These are phyloP conservation scores for Crypturellus tataupa DNA, from an alignment of 2,797 vertebrate genomes.

Conservation along the genomic window DNA sequence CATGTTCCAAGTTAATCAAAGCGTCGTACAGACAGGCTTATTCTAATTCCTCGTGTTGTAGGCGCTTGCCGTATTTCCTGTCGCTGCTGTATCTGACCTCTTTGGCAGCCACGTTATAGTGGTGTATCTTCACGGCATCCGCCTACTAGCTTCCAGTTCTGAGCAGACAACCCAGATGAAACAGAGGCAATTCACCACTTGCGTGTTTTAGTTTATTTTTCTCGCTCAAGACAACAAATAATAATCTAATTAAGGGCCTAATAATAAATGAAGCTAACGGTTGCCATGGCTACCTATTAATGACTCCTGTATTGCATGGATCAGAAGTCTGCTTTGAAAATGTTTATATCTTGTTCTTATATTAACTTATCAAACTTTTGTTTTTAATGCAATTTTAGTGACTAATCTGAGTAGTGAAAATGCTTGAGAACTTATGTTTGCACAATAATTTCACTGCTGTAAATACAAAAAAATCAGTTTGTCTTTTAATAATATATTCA, in stretches of 20 bases:
- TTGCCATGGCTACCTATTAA: not conserved
- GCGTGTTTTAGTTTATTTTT: not conserved
- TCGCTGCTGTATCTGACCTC: not conserved
- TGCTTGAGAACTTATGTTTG: not conserved
- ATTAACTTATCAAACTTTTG: not conserved
- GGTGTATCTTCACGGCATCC: accelerated
- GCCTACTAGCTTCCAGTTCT: not conserved
- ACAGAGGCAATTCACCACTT: not conserved
- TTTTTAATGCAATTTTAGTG: not conserved
- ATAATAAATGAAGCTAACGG: slow-evolving; percentile 7
- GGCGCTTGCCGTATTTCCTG: not conserved
- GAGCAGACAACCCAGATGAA: not conserved
- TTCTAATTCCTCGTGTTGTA: not conserved
- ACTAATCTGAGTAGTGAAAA: not conserved
- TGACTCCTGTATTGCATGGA: not conserved
- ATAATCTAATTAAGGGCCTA: not conserved
- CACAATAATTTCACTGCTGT: not conserved
- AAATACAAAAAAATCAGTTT: not conserved
- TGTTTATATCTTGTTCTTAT: not conserved
- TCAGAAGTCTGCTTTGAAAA: not conserved
- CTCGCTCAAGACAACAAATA: too few relatives aligned
- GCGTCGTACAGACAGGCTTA: not conserved
- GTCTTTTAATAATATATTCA: not conserved
- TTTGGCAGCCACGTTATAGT: not conserved
- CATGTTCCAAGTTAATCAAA: not conserved